These are phyloP conservation scores for Micoletzkya japonica DNA, from an alignment of 2,888 invertebrate species.

Conservation along the genomic window DNA sequence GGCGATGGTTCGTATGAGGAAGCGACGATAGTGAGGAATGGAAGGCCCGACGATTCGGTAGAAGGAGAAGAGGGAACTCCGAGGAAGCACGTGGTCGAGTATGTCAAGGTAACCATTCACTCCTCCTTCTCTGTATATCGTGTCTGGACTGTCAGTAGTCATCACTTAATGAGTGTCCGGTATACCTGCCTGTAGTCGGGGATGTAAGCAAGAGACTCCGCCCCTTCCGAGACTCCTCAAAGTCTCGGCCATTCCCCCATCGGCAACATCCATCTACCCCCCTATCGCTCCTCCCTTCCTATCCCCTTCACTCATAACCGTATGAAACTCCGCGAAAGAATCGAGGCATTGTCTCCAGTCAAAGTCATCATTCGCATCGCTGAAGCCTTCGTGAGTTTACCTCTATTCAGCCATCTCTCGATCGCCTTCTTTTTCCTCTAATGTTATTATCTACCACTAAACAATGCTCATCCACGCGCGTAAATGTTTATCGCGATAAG, in stretches of 20 bases:
- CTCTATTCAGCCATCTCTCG: no score
- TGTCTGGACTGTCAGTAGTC: no score
- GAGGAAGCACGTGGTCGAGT: slow-evolving; percentile 51
- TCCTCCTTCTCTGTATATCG: no score
- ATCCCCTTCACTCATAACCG: background rate
- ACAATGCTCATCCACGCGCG: background rate
- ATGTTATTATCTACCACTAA: background rate
- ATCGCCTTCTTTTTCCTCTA: no score
- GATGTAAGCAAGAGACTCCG: no score
- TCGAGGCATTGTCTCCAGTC: slow-evolving; percentile 11
- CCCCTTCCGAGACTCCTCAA: background rate
- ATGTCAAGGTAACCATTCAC: slow-evolving; percentile 45
- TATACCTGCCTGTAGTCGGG: no score
- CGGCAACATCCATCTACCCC: slow-evolving; percentile 1
- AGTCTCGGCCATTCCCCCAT: background rate
- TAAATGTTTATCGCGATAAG: background rate
- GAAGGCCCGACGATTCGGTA: background rate
- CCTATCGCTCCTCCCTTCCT: background rate
- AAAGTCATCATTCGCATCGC: slow-evolving; percentile 9
- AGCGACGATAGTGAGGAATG: slow-evolving; percentile 32
- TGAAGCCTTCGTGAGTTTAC: slow-evolving; percentile 21
- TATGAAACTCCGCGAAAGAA: slow-evolving; percentile 12
- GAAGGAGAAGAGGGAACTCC: slow-evolving; percentile 33
- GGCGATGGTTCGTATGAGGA: slow-evolving; percentile 60
- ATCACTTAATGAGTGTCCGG: no score